Evolutionary conservation across 2,888 invertebrate species (phyloP), one percentile per base, ranked within the genome.

Genomic region (Mesorhabditis belari): DNA sequence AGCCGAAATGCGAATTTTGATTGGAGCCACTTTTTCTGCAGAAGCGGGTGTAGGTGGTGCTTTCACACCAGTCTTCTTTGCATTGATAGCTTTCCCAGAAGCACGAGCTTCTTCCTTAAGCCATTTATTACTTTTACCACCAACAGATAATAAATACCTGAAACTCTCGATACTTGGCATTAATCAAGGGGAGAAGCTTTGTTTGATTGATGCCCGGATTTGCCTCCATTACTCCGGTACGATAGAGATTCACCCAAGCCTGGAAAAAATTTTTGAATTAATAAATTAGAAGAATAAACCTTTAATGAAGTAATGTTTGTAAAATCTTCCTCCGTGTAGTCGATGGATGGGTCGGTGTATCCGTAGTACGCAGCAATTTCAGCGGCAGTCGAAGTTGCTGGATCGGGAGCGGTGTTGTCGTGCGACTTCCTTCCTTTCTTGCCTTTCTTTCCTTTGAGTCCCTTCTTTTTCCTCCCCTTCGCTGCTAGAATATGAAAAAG

Each of bases 141-240:
- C 28, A n/a, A 19, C 55, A 50, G 49, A 24, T 28, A 28, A 5
- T 19, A 19, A 28, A 28, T 55, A 23, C 51, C 59, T 89, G 89
- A 84, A 96, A 98, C 80, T 95, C 89, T 25, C 94, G 87, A 93
- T 95, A 98, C 81, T 96, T 96, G 1, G 96, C 96, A 1, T 92
- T 92, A 21, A 96, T 90, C 69, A 96, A 84, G 88, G 92, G 92
- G 88, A 94, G 92, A 61, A 96, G 85, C 82, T 94, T 95, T 2
- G 92, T 89, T 83, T 91, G 90, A 59, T 92, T 90, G 57, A 91
- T 89, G 23, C 64, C 70, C 4, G 77, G 80, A 58, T 81, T 81
- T 25, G 67, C 70, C 26, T 69, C 68, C 51, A 67, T 58, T 3
- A 80, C 55, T 35, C 67, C 58, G 1, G 66, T 67, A 6, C 70